Base-by-base conservation (phyloP, 2,113 vertebrate genomes). In the Sarotherodon lohbergeri region DNA sequence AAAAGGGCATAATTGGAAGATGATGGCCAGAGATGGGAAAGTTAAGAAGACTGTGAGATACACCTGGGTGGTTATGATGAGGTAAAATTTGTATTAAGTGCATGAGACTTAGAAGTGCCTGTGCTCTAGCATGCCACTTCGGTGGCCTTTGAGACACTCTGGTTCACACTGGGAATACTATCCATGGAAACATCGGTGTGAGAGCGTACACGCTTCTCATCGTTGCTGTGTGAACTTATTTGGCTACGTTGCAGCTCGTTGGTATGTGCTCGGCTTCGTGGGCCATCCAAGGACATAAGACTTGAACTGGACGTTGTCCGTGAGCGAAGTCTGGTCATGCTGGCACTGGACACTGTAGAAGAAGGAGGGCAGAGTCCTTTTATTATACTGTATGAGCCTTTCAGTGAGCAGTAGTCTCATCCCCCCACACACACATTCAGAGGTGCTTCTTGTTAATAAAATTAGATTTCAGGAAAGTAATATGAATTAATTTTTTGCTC, bases 241-340 rank as follows among this genome's bases (percentile, higher is more conserved):
- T 50, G 89, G n/a, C 78, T 80, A 4, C 88, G 88, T 36, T 90
- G 92, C 90, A 90, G 57, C 9, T 95, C 95, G 6, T 96, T 96
- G 0, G 97, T 97, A 91, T 98, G 97, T 10, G 97, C 94, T 2
- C 97, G 96, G 93, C 96, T 97, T 6, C 97, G 94, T 0, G 94
- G 52, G 52, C 96, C 97, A 12, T 98, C 98, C 52, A 96, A 57
- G 59, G 98, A 99, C 0, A 97, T 92, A 5, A 96, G 93, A 0
- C 98, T 99, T 94, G 97, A 98, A 87, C 96, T 96, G 2, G 98
- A 99, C 9, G 97, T 95, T 0, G 98, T 98, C 84, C 98, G 97
- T 16, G 97, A 98, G 6, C 98, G 96, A 90, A 99, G 96, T 82
- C 98, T 97, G 89, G 98, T 99, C 98, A 99, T 99, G 90, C 97